phyloP scores from a whole-genome alignment of 2,888 invertebrate genomes.

The Masnerella sp. region DNA sequence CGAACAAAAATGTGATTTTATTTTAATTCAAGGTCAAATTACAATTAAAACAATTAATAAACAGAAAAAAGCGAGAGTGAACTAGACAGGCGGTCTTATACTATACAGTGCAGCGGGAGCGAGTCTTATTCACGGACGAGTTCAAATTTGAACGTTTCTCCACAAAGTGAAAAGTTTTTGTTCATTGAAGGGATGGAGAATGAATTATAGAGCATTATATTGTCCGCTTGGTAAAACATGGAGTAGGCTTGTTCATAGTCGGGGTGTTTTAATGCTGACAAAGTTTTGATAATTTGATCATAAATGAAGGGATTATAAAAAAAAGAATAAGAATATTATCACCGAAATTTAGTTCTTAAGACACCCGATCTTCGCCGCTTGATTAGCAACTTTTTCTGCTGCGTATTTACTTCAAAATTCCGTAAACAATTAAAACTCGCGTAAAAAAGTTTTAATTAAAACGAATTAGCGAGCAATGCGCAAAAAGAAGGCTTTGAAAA shows the following conservation, averaged over 20 bases:
- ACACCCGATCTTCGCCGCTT: neutral
- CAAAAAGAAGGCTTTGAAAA: too few relatives aligned
- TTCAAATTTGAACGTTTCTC: constrained; percentile 50
- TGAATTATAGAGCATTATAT: constrained; percentile 53
- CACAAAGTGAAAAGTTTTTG: constrained; percentile 54
- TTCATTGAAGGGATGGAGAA: constrained; percentile 39
- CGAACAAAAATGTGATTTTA: too few relatives aligned
- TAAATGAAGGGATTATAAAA: constrained; percentile 35
- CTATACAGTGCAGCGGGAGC: constrained; percentile 17
- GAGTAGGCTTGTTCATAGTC: constrained; percentile 43
- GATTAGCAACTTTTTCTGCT: too few relatives aligned
- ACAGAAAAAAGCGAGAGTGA: constrained; percentile 20
- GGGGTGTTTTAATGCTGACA: constrained; percentile 44
- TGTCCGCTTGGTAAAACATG: constrained; percentile 52
- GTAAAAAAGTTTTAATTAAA: too few relatives aligned
- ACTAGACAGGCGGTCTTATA: constrained; percentile 14
- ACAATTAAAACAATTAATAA: constrained; percentile 15
- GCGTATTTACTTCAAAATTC: neutral
- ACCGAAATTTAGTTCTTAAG: constrained; percentile 13
- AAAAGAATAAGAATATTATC: constrained; percentile 1
- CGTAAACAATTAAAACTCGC: too few relatives aligned
- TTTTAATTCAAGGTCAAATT: too few relatives aligned
- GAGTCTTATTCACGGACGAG: constrained; percentile 40
- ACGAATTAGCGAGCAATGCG: too few relatives aligned
- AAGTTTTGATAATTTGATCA: constrained; percentile 53